Evolutionary conservation across 2,797 vertebrate species (phyloP).

Genomic region (Acrocephalus scirpaceus): DNA sequence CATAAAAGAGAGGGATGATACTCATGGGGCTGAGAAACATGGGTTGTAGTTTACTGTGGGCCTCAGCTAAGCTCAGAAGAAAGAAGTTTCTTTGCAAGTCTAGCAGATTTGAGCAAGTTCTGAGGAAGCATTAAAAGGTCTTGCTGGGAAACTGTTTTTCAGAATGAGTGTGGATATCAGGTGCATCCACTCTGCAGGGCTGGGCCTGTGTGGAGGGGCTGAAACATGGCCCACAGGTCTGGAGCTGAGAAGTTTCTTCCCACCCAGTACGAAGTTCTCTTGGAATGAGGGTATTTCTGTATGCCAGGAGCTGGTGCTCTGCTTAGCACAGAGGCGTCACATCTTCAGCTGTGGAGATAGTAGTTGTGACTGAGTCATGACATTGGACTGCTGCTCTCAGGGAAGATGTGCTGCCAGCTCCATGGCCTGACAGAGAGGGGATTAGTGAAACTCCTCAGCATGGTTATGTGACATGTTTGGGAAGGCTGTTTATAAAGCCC

Average conservation of each 20-base stretch:
- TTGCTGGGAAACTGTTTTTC: background rate
- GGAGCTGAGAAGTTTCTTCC: background rate
- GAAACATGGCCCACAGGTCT: background rate
- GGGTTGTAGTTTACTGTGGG: background rate
- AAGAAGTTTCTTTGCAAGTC: background rate
- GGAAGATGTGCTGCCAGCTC: background rate
- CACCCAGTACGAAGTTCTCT: accelerated
- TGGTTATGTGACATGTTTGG: background rate
- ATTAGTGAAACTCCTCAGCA: background rate
- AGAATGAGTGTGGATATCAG: background rate
- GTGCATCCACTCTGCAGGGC: background rate
- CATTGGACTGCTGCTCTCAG: background rate
- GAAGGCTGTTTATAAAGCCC: background rate
- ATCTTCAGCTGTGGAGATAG: background rate
- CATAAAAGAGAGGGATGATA: background rate
- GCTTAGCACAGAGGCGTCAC: background rate
- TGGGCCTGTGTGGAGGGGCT: background rate
- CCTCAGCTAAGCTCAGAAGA: background rate
- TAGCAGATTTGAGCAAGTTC: background rate
- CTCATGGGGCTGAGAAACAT: background rate
- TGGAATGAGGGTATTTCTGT: background rate
- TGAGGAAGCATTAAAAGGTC: background rate
- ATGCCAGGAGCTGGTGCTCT: background rate
- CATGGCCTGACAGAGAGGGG: background rate
- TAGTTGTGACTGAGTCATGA: background rate